phyloP scores from a whole-genome alignment of 1,140 invertebrate genomes.

The Dreissena rostriformis region DNA sequence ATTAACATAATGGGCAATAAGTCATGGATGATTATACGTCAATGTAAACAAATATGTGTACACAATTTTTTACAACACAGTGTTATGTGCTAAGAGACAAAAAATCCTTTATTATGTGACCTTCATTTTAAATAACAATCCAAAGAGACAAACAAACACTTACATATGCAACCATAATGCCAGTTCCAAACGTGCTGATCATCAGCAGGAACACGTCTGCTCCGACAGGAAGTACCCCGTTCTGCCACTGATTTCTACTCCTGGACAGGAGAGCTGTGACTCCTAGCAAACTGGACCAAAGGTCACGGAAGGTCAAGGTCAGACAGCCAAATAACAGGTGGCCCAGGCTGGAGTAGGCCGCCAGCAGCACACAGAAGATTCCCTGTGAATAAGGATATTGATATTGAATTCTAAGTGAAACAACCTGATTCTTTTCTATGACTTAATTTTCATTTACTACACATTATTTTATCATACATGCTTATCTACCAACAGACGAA shows the following conservation, averaged over 20 bases:
- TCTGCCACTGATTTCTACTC: conserved; percentile 49
- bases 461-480: too few species aligned
- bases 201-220: conserved; percentile 68
- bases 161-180: conserved; percentile 76
- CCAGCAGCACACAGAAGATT: conserved; percentile 68
- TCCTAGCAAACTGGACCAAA: conserved; percentile 69
- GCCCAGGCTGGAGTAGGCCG: conserved; percentile 72
- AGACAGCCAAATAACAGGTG: conserved; percentile 72
- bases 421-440: too few species aligned
- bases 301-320: conserved; percentile 64
- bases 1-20: too few species aligned
- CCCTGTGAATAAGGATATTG: conserved; percentile 62
- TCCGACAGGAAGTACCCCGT: conserved; percentile 37
- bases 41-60: too few species aligned
- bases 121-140: too few species aligned
- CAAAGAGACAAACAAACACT: conserved; percentile 57
- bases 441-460: too few species aligned
- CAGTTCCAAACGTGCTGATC: conserved; percentile 67
- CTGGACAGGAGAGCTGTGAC: conserved; percentile 70
- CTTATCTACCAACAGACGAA: too few species aligned
- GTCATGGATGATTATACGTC: too few species aligned
- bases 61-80: too few species aligned
- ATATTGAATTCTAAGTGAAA: too few species aligned
- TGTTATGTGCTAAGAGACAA: too few species aligned
- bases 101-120: too few species aligned